Percentiles rank a stretch among this genome's conserved stretches.
phyloP scores from a whole-genome alignment of 2,113 vertebrate genomes.

The Nycticryphes semicollaris region DNA sequence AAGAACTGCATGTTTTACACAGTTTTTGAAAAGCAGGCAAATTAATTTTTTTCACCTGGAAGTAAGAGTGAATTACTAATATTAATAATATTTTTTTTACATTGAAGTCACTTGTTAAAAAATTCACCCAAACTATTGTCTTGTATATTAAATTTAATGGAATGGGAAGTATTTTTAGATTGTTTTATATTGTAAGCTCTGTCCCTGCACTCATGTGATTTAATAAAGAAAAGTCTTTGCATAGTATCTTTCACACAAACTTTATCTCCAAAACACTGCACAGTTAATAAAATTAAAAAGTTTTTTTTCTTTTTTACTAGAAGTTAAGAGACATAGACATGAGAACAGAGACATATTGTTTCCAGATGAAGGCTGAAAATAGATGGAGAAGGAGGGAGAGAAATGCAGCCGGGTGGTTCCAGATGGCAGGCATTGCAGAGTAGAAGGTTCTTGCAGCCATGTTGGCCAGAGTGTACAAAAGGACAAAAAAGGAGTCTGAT shows the following conservation, averaged over 20 bases:
- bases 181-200: not conserved
- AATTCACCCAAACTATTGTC: not conserved
- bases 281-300: conserved; percentile 55
- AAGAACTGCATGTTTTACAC: not conserved
- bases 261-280: conserved; percentile 35
- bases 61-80: not conserved
- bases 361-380: conserved; percentile 65
- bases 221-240: conserved; percentile 43
- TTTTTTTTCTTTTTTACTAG: conserved; percentile 45
- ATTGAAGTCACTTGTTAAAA: not conserved
- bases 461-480: conserved; percentile 15
- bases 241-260: conserved; percentile 39
- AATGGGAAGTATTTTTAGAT: conserved; percentile 9
- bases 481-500: not conserved
- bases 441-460: conserved; percentile 47
- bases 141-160: not conserved
- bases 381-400: conserved; percentile 41
- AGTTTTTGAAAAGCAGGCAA: not conserved
- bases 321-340: conserved; percentile 49
- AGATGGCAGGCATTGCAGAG: conserved; percentile 53
- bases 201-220: not conserved
- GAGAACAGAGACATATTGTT: conserved; percentile 58
- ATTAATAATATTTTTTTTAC: not conserved
- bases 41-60: not conserved
- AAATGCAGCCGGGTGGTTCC: conserved; percentile 48